A percentile compares a stretch with the other conserved stretches of the same genome.
Evolutionary conservation across 1,140 invertebrate species (phyloP).

Genomic region (Bombus impatiens): DNA sequence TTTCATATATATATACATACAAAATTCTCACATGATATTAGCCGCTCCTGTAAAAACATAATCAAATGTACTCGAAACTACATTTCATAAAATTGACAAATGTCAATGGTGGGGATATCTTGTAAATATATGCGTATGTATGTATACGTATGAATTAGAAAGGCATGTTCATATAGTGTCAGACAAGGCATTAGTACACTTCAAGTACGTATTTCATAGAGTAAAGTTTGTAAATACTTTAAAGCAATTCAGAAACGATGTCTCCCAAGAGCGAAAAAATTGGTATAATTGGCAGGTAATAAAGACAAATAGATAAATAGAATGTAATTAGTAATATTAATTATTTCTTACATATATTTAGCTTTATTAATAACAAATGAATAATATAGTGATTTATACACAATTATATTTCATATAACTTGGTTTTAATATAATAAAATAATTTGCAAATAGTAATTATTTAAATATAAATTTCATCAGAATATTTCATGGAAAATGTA

Average conservation of each 20-base stretch:
- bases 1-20: neutral
- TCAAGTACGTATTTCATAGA: neutral
- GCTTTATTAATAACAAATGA: neutral
- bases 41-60: neutral
- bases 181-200: constrained; percentile 4
- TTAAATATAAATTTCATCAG: neutral
- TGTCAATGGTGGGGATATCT: constrained; percentile 33
- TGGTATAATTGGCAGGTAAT: constrained; percentile 86
- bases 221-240: neutral
- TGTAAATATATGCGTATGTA: constrained; percentile 8
- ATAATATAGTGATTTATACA: neutral
- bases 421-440: neutral
- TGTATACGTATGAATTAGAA: constrained; percentile 8
- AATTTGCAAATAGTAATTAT: neutral
- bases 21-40: neutral
- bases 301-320: neutral
- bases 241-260: constrained; percentile 55
- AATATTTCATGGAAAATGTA: neutral
- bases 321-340: neutral
- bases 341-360: neutral
- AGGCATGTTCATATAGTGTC: neutral
- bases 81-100: neutral
- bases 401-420: neutral
- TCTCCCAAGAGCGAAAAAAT: constrained; percentile 84
- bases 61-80: neutral